Conservation (phyloP, 2,888 invertebrate genomes). For the Epicampocera succincta region DNA sequence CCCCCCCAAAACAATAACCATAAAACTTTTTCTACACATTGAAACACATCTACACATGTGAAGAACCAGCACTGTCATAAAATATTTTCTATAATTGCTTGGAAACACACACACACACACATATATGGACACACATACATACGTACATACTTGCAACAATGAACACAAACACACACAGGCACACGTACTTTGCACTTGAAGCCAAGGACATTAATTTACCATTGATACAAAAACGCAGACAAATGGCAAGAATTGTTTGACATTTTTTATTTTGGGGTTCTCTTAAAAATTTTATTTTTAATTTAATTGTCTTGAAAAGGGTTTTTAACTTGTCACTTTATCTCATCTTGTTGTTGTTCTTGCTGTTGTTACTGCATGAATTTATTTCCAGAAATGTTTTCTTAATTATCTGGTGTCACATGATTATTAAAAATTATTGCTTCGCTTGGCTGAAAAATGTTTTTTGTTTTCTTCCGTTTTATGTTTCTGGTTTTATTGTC, state of each 20-base stretch:
- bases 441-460: conserved; percentile 4
- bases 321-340: conserved; percentile 29
- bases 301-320: conserved; percentile 48
- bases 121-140: neutral
- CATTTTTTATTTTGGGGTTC: conserved; percentile 9
- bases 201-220: conserved; percentile 43
- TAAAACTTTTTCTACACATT: conserved; percentile 53
- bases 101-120: conserved; percentile 22
- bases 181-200: neutral
- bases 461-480: conserved; percentile 17
- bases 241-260: conserved; percentile 23
- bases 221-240: conserved; percentile 46
- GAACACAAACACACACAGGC: too few species aligned
- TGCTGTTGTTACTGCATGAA: neutral
- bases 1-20: conserved; percentile 57
- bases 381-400: conserved; percentile 51
- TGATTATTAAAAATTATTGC: conserved; percentile 66
- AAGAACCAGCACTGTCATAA: conserved; percentile 16
- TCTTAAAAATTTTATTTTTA: conserved; percentile 15
- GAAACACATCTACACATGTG: neutral
- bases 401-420: conserved; percentile 61
- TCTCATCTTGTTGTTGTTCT: neutral
- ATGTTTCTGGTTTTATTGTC: conserved; percentile 34
- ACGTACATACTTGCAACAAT: neutral
- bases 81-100: conserved; percentile 47